Evolutionary conservation across 2,797 vertebrate genomes (phyloP), one percentile per base, ranked within the genome.

Genomic region (Epinephelus malabaricus): DNA sequence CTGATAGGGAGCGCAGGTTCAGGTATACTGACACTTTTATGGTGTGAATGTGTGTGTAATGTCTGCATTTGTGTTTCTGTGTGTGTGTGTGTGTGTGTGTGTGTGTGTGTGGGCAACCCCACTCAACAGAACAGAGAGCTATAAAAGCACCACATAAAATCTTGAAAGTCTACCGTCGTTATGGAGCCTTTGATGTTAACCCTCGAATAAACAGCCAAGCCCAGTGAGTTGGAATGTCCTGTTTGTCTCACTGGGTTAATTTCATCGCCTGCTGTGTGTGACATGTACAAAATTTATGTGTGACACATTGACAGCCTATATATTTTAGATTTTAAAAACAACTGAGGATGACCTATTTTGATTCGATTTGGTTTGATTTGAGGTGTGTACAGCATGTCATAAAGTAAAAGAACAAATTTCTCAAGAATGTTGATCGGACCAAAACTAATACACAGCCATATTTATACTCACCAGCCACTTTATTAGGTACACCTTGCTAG

Each of bases 1-100:
- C 62, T 68, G 84, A 92, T 85, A 84, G 59, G n/a, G 50, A 17
- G 54, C 78, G 56, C 25, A 51, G 64, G 43, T 69, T 88, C 76
- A 78, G 50, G 53, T 72, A 72, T 60, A 84, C 66, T 75, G 67
- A 84, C 47, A 81, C 54, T 56, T 83, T 79, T 68, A 86, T 64
- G 45, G 66, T 70, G 72, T 40, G 14, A 43, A 14, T 62, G 25
- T 79, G 58, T 67, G 58, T 1, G 51, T 71, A n/a, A 64, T 46
- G 47, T 68, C 25, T 76, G 64, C n/a, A 2, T 49, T 25, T 59
- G 50, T 73, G 67, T 73, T 55, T 63, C 3, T 25, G 45, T 68
- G 62, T 56, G 58, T 45, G 40, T 54, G n/a, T 69, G 68, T 61
- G 74, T 56, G 55, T 59, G 53, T 64, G 27, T 59, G 23, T 27